Conservation (phyloP, 1,140 invertebrate genomes). For the Parasteatoda tepidariorum region DNA sequence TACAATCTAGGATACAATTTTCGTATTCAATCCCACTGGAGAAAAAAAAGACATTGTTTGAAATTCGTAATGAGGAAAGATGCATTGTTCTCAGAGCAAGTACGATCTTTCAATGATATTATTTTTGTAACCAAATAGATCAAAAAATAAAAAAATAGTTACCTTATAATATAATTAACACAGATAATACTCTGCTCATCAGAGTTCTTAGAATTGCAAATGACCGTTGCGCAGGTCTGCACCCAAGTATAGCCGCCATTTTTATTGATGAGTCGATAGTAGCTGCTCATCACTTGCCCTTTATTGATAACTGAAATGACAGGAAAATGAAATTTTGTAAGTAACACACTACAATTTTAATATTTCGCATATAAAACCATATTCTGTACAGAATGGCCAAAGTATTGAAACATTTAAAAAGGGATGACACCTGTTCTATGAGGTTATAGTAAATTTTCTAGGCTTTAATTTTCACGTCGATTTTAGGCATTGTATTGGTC, state of each 20-base stretch:
- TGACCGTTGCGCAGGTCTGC: slow-evolving; percentile 95
- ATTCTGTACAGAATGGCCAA: too few relatives aligned
- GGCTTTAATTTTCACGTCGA: too few relatives aligned
- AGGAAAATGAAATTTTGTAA: too few relatives aligned
- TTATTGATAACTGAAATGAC: slow-evolving; percentile 89
- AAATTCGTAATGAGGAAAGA: too few relatives aligned
- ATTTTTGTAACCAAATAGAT: neutral
- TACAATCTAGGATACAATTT: slow-evolving; percentile 91
- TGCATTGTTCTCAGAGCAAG: slow-evolving; percentile 26
- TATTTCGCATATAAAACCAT: too few relatives aligned
- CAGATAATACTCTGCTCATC: slow-evolving; percentile 96
- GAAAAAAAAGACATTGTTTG: slow-evolving; percentile 65
- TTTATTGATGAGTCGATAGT: slow-evolving; percentile 96
- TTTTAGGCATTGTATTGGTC: too few relatives aligned
- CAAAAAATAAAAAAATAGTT: too few relatives aligned
- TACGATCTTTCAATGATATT: neutral
- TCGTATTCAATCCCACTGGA: slow-evolving; percentile 88
- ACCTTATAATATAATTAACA: slow-evolving; percentile 94
- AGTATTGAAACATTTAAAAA: too few relatives aligned
- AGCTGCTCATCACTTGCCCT: slow-evolving; percentile 95
- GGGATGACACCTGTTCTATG: too few relatives aligned
- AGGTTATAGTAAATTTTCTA: too few relatives aligned
- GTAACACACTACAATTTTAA: too few relatives aligned
- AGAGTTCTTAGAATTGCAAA: slow-evolving; percentile 94
- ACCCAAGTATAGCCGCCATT: slow-evolving; percentile 95